Conservation (phyloP, 2,888 invertebrate species). For the Eupithecia pulchellata region DNA sequence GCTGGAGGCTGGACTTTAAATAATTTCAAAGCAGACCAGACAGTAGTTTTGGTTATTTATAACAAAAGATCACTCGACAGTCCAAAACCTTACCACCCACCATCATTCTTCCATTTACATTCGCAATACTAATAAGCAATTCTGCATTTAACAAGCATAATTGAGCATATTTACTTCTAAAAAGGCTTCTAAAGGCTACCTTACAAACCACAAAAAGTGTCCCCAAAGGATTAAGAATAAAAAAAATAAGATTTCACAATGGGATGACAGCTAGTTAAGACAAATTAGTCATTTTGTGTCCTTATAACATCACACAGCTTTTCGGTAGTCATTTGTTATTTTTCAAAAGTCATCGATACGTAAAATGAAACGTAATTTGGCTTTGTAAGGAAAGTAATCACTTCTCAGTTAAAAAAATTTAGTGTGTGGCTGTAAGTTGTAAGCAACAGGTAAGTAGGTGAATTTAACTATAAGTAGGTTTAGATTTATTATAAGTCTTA, state of each 20-base stretch:
- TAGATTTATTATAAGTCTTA: too few relatives aligned
- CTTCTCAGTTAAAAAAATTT: slow-evolving; percentile 15
- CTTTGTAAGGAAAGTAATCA: slow-evolving; percentile 23
- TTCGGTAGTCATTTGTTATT: slow-evolving; percentile 42
- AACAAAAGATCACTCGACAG: neutral
- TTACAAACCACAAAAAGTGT: slow-evolving; percentile 48
- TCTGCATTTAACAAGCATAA: slow-evolving; percentile 4
- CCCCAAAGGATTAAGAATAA: slow-evolving; percentile 57
- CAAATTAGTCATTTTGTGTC: slow-evolving; percentile 45
- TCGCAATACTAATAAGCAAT: neutral
- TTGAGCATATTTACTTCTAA: slow-evolving; percentile 10
- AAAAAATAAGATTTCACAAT: slow-evolving; percentile 38
- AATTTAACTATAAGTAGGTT: neutral
- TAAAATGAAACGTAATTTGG: slow-evolving; percentile 41
- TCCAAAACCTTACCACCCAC: neutral
- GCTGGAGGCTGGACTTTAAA: too few relatives aligned
- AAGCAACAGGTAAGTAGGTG: neutral
- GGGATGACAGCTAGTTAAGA: slow-evolving; percentile 46
- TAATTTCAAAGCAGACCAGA: neutral
- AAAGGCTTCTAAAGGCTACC: slow-evolving; percentile 35
- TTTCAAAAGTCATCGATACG: slow-evolving; percentile 41
- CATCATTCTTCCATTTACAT: neutral
- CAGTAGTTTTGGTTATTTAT: neutral
- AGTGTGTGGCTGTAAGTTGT: neutral
- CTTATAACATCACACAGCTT: slow-evolving; percentile 46